Base-by-base conservation (phyloP, 2,797 vertebrate genomes). In the Sebastes oblongus region DNA sequence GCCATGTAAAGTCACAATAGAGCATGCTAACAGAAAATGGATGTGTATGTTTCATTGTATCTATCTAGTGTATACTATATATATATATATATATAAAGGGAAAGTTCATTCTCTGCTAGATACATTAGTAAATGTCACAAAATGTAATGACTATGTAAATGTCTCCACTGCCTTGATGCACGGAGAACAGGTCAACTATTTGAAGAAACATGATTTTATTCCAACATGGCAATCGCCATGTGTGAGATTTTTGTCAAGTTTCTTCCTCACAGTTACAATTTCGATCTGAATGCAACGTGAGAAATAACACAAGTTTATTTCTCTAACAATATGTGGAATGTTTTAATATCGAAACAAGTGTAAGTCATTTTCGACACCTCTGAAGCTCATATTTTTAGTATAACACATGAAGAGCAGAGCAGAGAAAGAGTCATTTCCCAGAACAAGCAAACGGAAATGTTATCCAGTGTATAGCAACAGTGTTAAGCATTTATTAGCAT, bases 111-210 rank as follows among this genome's bases (percentile, higher is more conserved):
- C 25, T 80, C 52, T 61, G 55, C 34, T 56, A 29, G 70, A 79
- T 39, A 39, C 69, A 54, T 78, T 79, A 56, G 58, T 73, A 69
- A 86, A 85, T 77, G 66, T 81, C 66, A 79, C 71, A 75, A 69
- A 74, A 42, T 42, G 14, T 0, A 42, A 42, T 42, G 39, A 42
- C 39, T 42, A 42, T 42, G 39, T 42, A 46, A 39, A 73, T 27
- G 56, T 22, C 16, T 56, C 29, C 16, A 13, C 24, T 24, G 11
- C 36, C 11, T 36, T 30, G 20, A 55, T 60, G 8, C 32, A 24
- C 4, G 6, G 60, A 54, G 10, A 50, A 39, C 10, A 67, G 14
- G 32, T 34, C 52, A 69, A 56, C 52, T 75, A 65, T 81, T 55
- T 25, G 32, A 73, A 22, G 25, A 59, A 72, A 80, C 52, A 24